Base-by-base conservation (phyloP, 2,888 invertebrate genomes). In the Acronicta alni region DNA sequence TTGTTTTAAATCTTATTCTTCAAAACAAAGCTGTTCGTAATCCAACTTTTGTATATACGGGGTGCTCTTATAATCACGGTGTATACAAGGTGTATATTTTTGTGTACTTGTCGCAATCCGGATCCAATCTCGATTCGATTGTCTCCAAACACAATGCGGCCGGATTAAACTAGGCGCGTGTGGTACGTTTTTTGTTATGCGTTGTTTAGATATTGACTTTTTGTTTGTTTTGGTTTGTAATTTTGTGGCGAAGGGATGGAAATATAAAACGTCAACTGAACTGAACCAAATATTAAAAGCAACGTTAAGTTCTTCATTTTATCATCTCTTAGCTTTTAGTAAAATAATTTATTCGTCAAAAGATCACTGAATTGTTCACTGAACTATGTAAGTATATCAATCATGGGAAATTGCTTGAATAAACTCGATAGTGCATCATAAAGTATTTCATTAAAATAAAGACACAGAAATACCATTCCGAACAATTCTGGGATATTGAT, bases 101-200 rank as follows among this genome's bases (percentile, higher is more conserved):
- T 66, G 61, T 75, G 53, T 64, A 72, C 60, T 69, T 67, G 58
- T 67, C 48, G 57, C 61, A 60, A 66, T 61, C 59, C 60, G 58
- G 62, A 77, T 79, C 66, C 75, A 79, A 77, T 75, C 78, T 72
- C 80, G 60, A 55, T 66, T 66, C 75, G 59, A 77, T 77, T 79
- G 78, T 77, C 59, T 77, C 59, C 55, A 53, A 66, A 65, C 67
- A 77, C 79, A 77, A 77, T 67, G 57, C 55, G 70, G 46, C 43
- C 39, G 54, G 73, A 75, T 75, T 76, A 72, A 69, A 67, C 46
- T 58, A 57, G 59, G 51, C 55, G 49, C 46, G 57, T 55, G 56
- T 64, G 59, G 52, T 55, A 44, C 46, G 26, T 65, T 69, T 62
- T 47, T 45, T 54, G 35, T 43, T 30, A 15, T 49, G 7, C 23